These are phyloP conservation scores for Cantharis nigra DNA, from an alignment of 2,888 invertebrate species.

Conservation along the genomic window DNA sequence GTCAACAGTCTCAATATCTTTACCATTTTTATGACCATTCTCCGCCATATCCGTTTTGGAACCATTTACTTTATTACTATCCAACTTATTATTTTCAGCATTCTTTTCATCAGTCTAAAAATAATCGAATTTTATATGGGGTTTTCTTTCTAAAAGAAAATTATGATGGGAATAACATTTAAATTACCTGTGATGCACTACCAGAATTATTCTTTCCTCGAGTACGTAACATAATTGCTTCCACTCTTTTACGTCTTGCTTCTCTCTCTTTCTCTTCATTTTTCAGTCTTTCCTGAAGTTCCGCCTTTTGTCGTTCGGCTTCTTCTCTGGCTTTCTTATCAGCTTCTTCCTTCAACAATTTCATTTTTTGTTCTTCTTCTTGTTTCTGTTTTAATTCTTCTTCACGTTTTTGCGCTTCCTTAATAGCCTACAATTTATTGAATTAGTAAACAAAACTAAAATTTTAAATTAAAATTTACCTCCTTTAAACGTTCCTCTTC, in stretches of 20 bases:
- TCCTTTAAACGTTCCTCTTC: constrained; percentile 86
- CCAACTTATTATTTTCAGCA: constrained; percentile 40
- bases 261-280: constrained; percentile 89
- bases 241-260: constrained; percentile 86
- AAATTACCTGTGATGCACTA: constrained; percentile 36
- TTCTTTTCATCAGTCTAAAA: constrained; percentile 44
- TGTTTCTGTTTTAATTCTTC: constrained; percentile 76
- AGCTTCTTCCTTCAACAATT: constrained; percentile 74
- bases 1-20: constrained; percentile 53
- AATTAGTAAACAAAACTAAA: background rate
- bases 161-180: too few relatives aligned
- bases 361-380: constrained; percentile 67
- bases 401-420: constrained; percentile 75
- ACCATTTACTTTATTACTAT: constrained; percentile 46
- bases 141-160: too few relatives aligned
- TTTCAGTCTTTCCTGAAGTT: constrained; percentile 80
- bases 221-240: constrained; percentile 92
- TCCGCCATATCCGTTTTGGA: constrained; percentile 44
- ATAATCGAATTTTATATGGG: background rate
- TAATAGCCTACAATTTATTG: constrained; percentile 57
- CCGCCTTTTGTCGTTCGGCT: constrained; percentile 80
- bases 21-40: constrained; percentile 49
- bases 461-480: constrained; percentile 58
- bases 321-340: constrained; percentile 82
- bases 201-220: constrained; percentile 57